A percentile compares a stretch with the other conserved stretches of the same genome.
These are phyloP conservation scores for Tineola bisselliella DNA, from an alignment of 2,888 invertebrate species.

Conservation along the genomic window DNA sequence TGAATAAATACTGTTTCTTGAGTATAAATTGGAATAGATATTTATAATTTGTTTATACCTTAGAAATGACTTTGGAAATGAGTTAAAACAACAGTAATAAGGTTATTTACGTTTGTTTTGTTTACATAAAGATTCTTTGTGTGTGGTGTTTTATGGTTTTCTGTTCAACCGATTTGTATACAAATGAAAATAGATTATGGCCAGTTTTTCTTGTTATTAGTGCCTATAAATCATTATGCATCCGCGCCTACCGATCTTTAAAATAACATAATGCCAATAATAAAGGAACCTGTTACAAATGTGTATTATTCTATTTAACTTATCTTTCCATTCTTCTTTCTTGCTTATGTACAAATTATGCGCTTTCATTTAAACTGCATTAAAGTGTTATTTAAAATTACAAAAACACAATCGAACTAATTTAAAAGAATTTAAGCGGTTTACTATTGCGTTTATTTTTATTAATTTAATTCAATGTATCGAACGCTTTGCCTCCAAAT, in stretches of 20 bases:
- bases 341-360: too few species aligned
- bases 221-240: conserved; percentile 60
- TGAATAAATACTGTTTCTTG: too few species aligned
- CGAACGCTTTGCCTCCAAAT: too few species aligned
- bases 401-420: too few species aligned
- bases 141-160: conserved; percentile 66
- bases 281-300: neutral
- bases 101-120: conserved; percentile 61
- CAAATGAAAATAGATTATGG: conserved; percentile 66
- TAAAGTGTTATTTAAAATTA: too few species aligned
- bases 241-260: conserved; percentile 51
- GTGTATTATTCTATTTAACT: neutral
- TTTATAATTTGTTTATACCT: neutral
- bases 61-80: conserved; percentile 61
- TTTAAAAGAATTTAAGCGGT: too few species aligned
- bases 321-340: too few species aligned
- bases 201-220: conserved; percentile 66
- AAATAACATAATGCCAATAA: conserved; percentile 29
- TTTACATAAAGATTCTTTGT: conserved; percentile 67
- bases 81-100: conserved; percentile 65
- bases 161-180: conserved; percentile 66
- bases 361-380: too few species aligned
- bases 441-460: too few species aligned
- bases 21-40: neutral
- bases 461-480: too few species aligned